Evolutionary conservation across 2,888 invertebrate genomes (phyloP).

Genomic region (Plemyria rubiginata): DNA sequence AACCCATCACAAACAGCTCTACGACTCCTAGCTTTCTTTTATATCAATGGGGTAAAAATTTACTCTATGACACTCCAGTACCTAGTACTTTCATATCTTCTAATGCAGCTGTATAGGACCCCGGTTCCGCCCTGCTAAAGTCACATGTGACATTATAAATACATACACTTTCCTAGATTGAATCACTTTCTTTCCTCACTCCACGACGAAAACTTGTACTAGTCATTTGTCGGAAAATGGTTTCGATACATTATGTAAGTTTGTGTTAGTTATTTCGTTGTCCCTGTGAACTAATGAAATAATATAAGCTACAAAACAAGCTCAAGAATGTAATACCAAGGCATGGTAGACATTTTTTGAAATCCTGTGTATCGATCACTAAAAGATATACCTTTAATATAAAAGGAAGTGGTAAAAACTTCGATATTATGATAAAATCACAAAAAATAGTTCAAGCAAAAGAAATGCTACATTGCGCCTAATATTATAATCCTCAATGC

Average conservation of each 20-base stretch:
- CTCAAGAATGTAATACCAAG: too few species aligned
- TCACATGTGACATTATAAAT: slow-evolving; percentile 43
- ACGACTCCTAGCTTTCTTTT: too few species aligned
- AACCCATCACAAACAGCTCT: too few species aligned
- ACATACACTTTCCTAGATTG: slow-evolving; percentile 33
- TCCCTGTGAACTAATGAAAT: neutral
- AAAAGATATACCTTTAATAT: too few species aligned
- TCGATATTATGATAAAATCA: too few species aligned
- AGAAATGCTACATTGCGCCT: too few species aligned
- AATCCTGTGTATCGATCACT: too few species aligned
- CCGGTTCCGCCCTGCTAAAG: slow-evolving; percentile 53
- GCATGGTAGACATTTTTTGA: too few species aligned
- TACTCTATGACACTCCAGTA: slow-evolving; percentile 49
- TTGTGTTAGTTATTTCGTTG: slow-evolving; percentile 1
- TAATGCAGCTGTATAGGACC: slow-evolving; percentile 53
- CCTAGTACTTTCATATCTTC: slow-evolving; percentile 53
- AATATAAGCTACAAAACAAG: too few species aligned
- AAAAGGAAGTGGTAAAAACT: too few species aligned
- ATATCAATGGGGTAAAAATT: slow-evolving; percentile 22
- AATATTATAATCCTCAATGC: too few species aligned
- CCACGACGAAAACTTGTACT: slow-evolving; percentile 43
- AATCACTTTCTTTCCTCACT: slow-evolving; percentile 63
- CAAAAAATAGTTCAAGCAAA: too few species aligned
- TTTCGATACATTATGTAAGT: slow-evolving; percentile 63
- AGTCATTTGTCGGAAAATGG: slow-evolving; percentile 54